Base-by-base conservation (phyloP, 92 coral and sea anemone genomes). In the Porites lobata region DNA sequence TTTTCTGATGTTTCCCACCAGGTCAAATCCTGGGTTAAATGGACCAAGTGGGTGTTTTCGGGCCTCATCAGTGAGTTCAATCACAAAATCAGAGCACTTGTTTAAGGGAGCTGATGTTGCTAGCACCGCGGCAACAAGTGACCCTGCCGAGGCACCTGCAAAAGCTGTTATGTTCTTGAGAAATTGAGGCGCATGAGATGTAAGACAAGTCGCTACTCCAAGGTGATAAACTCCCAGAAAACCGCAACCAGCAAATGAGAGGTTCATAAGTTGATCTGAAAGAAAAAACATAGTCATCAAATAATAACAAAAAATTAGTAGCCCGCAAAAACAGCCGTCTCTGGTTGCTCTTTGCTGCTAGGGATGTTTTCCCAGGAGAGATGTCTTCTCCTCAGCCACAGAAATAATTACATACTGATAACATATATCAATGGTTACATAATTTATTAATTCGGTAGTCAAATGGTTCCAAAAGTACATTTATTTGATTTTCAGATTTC, bases 171-270 rank as follows among this genome's bases (percentile, higher is more conserved):
- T 84, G 43, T 87, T 91, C 75, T 90, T 85, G 76, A 97, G 85
- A 83, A 97, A 90, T 65, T 90, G 82, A 19, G 96, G 96, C 20
- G 98, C 99, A 94, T 94, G 96, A 3, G 93, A 78, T 3, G 85
- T 74, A 21, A 97, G 91, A 81, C 99, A 95, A 9, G 94, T 78
- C 8, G 95, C 96, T 17, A 93, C 99, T 6, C 99, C 99, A 57
- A 97, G 92, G 82, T 97, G 98, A 50, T 95, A 97, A 26, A 97
- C 93, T 65, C 98, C 98, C n/a, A 95, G 92, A 82, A 97, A 97
- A 57, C 99, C 99, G 87, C 99, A 97, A 70, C 99, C 99, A 52
- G 99, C 99, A 84, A 97, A 97, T 79, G 99, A 97, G 8, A 97
- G 47, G 85, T 97, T 97, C 93, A 97, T 95, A 72, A 4, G 47